A percentile compares a stretch with the other conserved stretches of the same genome.
Evolutionary conservation across 2,888 invertebrate species (phyloP).

Genomic region (Chalcosyrphus nemorum): DNA sequence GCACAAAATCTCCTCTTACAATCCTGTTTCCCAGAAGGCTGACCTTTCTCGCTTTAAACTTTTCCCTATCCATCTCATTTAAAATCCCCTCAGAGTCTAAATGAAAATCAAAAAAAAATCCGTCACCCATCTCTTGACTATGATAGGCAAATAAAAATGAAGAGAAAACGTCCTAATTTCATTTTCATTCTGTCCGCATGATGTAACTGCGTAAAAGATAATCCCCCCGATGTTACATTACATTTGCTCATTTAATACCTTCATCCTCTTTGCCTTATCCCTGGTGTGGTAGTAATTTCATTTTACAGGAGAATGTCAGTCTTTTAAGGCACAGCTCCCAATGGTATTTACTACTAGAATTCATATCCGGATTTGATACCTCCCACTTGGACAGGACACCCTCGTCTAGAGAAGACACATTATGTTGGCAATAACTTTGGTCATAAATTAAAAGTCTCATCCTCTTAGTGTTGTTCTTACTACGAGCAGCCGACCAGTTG

Average conservation of each 20-base stretch:
- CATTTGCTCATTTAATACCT: conserved; percentile 48
- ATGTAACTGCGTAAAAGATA: conserved; percentile 29
- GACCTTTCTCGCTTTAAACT: not conserved
- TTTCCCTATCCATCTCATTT: not conserved
- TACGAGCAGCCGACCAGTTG: not conserved
- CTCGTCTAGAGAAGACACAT: conserved; percentile 3
- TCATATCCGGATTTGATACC: conserved; percentile 1
- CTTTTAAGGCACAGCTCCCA: conserved; percentile 23
- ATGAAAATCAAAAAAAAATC: conserved; percentile 3
- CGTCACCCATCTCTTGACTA: not conserved
- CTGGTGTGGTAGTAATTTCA: conserved; percentile 37
- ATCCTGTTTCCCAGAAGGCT: too few species aligned
- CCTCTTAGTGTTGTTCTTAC: conserved; percentile 12
- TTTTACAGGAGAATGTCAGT: conserved; percentile 22
- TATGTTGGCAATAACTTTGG: conserved; percentile 59
- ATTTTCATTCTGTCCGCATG: not conserved
- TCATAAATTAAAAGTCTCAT: conserved; percentile 64
- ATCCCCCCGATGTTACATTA: conserved; percentile 32
- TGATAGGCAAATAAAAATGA: not conserved
- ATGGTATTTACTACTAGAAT: too few species aligned
- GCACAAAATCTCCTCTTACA: too few species aligned
- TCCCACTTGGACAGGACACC: not conserved
- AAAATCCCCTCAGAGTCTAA: not conserved
- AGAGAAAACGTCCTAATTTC: not conserved
- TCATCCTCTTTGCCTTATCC: conserved; percentile 19